phyloP scores from a whole-genome alignment of 2,797 vertebrate species.

The Acanthopagrus latus region DNA sequence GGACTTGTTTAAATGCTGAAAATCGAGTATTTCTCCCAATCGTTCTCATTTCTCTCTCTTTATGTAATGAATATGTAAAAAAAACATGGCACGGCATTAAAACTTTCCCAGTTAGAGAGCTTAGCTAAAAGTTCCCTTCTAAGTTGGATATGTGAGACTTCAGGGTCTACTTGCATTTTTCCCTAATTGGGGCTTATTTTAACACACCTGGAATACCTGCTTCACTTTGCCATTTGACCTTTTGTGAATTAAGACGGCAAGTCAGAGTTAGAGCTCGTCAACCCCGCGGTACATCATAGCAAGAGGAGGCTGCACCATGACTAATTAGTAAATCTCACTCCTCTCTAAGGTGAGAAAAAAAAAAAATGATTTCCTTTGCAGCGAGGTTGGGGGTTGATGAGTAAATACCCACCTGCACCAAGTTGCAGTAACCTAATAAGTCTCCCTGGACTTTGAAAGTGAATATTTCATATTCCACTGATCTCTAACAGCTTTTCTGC shows the following conservation, averaged over 20 bases:
- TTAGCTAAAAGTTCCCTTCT: conserved; percentile 63
- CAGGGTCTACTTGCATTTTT: conserved; percentile 76
- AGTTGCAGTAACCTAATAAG: conserved; percentile 81
- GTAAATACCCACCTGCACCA: conserved; percentile 80
- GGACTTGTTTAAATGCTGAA: not conserved
- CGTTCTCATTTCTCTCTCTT: conserved; percentile 17
- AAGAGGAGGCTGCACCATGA: conserved; percentile 74
- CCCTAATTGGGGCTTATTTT: conserved; percentile 81
- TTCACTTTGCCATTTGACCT: conserved; percentile 80
- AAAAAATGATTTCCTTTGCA: conserved; percentile 74
- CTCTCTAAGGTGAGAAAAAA: conserved; percentile 68
- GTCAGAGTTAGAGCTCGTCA: conserved; percentile 70
- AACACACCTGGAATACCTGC: conserved; percentile 83
- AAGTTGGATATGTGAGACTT: conserved; percentile 65
- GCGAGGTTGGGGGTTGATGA: conserved; percentile 65
- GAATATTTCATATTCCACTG: conserved; percentile 84
- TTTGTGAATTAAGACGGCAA: conserved; percentile 78
- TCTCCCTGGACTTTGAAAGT: conserved; percentile 81
- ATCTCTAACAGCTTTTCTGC: conserved; percentile 77
- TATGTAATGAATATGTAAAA: conserved; percentile 29
- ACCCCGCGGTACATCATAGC: conserved; percentile 68
- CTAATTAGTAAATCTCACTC: conserved; percentile 83
- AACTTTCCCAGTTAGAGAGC: conserved; percentile 44
- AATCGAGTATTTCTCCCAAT: not conserved
- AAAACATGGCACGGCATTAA: conserved; percentile 33